These are phyloP conservation scores for Tachystola acroxantha DNA, from an alignment of 2,888 invertebrate species.

Conservation along the genomic window DNA sequence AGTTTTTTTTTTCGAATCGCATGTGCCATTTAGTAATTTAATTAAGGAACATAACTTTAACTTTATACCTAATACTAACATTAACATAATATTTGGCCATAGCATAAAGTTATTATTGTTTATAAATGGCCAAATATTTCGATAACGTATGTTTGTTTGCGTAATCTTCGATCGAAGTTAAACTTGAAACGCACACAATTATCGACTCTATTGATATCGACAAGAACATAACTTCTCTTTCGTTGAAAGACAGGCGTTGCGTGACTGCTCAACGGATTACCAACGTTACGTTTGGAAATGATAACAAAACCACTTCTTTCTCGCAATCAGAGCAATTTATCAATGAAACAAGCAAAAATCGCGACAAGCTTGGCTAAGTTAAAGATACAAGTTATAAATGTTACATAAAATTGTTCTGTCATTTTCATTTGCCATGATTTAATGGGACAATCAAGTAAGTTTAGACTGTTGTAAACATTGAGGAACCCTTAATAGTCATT, in stretches of 20 bases:
- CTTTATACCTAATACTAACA: too few species aligned
- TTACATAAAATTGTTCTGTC: conserved; percentile 6
- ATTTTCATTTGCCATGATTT: too few species aligned
- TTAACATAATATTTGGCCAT: too few species aligned
- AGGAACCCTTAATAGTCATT: too few species aligned
- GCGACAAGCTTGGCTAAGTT: conserved; percentile 6
- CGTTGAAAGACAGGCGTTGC: conserved; percentile 1
- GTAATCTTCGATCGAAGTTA: not conserved
- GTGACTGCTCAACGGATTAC: conserved; percentile 9
- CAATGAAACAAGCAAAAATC: conserved; percentile 5
- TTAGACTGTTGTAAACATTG: too few species aligned
- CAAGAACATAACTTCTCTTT: not conserved
- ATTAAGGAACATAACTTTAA: too few species aligned
- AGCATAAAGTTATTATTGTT: not conserved
- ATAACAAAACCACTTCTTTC: conserved; percentile 12
- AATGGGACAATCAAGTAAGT: too few species aligned
- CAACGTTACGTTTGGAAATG: conserved; percentile 14
- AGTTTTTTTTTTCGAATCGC: too few species aligned
- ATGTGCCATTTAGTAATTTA: too few species aligned
- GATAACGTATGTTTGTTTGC: not conserved
- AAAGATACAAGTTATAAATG: not conserved
- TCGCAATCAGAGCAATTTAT: conserved; percentile 10
- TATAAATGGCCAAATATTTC: not conserved
- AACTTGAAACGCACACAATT: not conserved
- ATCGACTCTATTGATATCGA: not conserved